Base-by-base conservation (phyloP, 2,797 vertebrate genomes). In the Notolabrus celidotus region DNA sequence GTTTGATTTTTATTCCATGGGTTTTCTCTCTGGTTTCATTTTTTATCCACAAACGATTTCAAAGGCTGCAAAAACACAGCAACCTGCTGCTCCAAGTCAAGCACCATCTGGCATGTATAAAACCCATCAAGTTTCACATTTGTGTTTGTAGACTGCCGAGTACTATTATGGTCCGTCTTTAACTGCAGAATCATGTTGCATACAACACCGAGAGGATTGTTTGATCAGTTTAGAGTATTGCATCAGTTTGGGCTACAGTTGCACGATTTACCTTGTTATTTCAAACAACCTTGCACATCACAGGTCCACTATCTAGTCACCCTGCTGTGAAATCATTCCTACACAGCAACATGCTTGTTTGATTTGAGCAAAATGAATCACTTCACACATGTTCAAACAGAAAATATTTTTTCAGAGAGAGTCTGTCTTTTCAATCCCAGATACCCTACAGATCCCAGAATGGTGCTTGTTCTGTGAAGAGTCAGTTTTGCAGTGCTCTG, bases 291-390 rank as follows among this genome's bases (percentile, higher is more conserved):
- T 7, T 31, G 29, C 29, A 45, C 38, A 29, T 51, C 10, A n/a
- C 7, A 22, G 41, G 3, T 50, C 49, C 4, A 41, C 51, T 51
- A 29, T 9, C 4, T 7, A 10, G 31, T 22, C 19, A 1, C 22
- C 29, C 60, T 60, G 29, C n/a, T 49, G 27, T 46, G 20, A 41
- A 46, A 42, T 57, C 38, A 68, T 20, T n/a, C 22, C 55, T 34
- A 39, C 38, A 15, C 14, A 20, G 34, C 3, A 5, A 7, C 16
- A 5, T 22, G 22, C 5, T 55, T 59, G 34, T 50, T 56, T 52
- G 9, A 33, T 53, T 67, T 14, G 3, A 27, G 19, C 45, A 25
- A 31, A 45, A 31, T 10, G 59, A 56, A 39, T 59, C 17, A 46
- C 10, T 60, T 53, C 34, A 42, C 20, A 38, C 31, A 19, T 25